Evolutionary conservation across 2,113 vertebrate genomes (phyloP), one percentile per base, ranked within the genome.

Genomic region (Nannospalax galili): DNA sequence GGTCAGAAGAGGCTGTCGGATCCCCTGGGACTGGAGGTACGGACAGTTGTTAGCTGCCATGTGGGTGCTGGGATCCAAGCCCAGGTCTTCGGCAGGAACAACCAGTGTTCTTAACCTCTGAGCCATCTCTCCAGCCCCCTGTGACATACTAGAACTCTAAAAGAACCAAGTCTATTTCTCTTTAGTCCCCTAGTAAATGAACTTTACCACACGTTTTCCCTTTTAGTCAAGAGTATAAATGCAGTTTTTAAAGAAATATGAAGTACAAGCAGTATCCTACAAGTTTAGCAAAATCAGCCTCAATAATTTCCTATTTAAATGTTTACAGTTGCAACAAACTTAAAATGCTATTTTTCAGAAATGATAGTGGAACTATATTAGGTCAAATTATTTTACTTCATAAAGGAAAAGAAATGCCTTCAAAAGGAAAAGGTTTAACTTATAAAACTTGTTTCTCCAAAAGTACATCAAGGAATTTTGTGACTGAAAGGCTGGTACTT

Each of bases 361-460:
- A 97, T 42, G 93, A 97, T 96, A 97, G 42, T 82, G 82, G 12
- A 96, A 97, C 84, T 88, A 81, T 42, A 62, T 96, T 97, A 95
- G 87, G 70, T 72, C 92, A 95, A 95, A 69, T 37, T 30, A 75
- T 35, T 97, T 97, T 97, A 97, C 95, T 97, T 92, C 62, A 72
- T 77, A 92, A 65, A 86, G 62, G 24, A 42, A 89, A 88, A 79
- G 26, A 72, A 96, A 84, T n/a, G 19, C 26, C 42, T 84, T 93
- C 75, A 74, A 91, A 92, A 80, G 4, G 81, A 74, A 90, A 93
- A 69, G 28, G 48, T 37, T 32, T 85, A 14, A 73, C 11, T 74
- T 85, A 82, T 12, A 24, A 89, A 95, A 85, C 70, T 3, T 48
- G 35, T n/a, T 48, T 88, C 45, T 77, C 60, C 92, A 72, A 86